Base-by-base conservation (phyloP, 2,888 invertebrate species). In the Heliconius hortense region DNA sequence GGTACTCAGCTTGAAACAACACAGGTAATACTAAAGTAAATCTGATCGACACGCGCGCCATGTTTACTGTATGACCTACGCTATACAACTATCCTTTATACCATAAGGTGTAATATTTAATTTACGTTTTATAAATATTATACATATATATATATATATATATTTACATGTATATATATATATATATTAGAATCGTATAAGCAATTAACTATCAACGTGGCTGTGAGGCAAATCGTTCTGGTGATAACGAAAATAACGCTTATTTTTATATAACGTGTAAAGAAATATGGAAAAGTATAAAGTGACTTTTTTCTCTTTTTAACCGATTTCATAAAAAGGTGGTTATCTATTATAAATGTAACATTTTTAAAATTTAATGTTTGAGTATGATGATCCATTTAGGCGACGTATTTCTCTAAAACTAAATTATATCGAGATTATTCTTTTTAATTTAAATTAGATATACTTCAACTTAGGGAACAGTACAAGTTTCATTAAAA, bases 1-100 rank as follows among this genome's bases (percentile, higher is more conserved):
- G 24, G 68, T 68, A 31, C 39, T 59, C 24, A 59, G 43, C 11
- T 11, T 43, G 26, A 43, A 59, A 60, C 60, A 10, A 66, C 80
- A 77, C 77, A 60, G 70, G 70, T 81, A 79, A 78, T 72, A 72
- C 26, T 56, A 69, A 75, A 77, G 72, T 75, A 79, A 78, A 79
- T 72, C 75, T 72, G 67, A 75, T 79, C 75, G 75, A 75, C 60
- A 75, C 74, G 87, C 87, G 84, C 89, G 87, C 82, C 89, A 89
- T 89, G 80, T 84, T 87, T 84, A 82, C 82, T 70, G 79, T 80
- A 84, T 82, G 80, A 81, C 81, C 76, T 79, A 83, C 82, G 84
- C 81, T 81, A 82, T 81, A 90, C 89, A 43, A 13, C 39, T 90
- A 87, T 82, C 31, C 48, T 62, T 56, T 69, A 69, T 53, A 69